Base-by-base conservation (phyloP, 2,888 invertebrate species). In the Diarsia rubi region DNA sequence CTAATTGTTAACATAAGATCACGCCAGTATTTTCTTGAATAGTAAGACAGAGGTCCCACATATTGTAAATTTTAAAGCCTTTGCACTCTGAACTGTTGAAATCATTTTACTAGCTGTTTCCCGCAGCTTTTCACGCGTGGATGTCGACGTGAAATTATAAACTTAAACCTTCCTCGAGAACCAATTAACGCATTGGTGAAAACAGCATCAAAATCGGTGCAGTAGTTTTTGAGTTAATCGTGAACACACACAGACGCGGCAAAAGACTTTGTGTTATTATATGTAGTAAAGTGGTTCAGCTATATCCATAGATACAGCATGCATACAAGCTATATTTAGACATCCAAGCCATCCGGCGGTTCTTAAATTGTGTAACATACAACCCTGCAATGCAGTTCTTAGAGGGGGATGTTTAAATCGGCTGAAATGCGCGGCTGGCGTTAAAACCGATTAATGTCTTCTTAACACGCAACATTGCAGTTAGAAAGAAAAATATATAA, bases 391-490 rank as follows among this genome's bases (percentile, higher is more conserved):
- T 93, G 93, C 93, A 93, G 93, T 89, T 90, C 89, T 88, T 73
- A 75, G 57, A 79, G 78, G 82, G 85, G 86, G 82, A 79, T 81
- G 79, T 88, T 91, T 92, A 91, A 85, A 87, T 85, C 83, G 83
- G 67, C 59, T 82, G 78, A 91, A 93, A 91, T 89, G 92, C 91
- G 91, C 91, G 90, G 88, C 87, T 86, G 86, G 91, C 91, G 93
- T 90, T 92, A 91, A 91, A 93, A 90, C 92, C 93, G 92, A 95
- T 94, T 94, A 94, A 95, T 95, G 95, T 90, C 83, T 78, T 79
- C 86, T 88, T 78, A 88, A 79, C 95, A 95, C 95, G 95, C 95
- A 89, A 95, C 91, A 86, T 85, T 92, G 93, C 93, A 93, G 92
- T 93, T 93, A 92, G 86, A 88, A 73, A 74, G 69, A 91, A 92